Conservation (phyloP, 2,888 invertebrate genomes). For the Apotomis betuletana region DNA sequence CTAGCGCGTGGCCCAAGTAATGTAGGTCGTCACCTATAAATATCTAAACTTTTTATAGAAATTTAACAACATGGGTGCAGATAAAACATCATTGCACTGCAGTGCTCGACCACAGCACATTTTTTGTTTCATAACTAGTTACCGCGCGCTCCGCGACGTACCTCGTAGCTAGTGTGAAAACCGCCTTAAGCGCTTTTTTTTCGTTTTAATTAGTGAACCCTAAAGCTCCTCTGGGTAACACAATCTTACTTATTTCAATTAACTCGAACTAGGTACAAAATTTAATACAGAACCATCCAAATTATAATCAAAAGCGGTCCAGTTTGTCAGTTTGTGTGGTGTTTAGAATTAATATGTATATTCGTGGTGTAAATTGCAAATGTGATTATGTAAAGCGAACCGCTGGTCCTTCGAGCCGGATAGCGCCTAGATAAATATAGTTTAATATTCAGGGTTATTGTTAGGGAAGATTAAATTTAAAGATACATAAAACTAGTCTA, state of each 20-base stretch:
- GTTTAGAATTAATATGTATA: constrained; percentile 47
- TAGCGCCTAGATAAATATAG: constrained; percentile 45
- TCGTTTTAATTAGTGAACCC: background rate
- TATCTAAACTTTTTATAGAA: too few relatives aligned
- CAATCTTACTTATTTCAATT: constrained; percentile 6
- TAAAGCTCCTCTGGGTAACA: background rate
- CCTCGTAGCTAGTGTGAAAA: too few relatives aligned
- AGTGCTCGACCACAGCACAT: too few relatives aligned
- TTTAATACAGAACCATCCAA: constrained; percentile 25
- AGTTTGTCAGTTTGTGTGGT: constrained; percentile 36
- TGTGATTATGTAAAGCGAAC: constrained; percentile 46
- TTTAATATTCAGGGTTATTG: constrained; percentile 32
- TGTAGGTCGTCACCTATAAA: too few relatives aligned
- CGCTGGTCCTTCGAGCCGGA: constrained; percentile 50
- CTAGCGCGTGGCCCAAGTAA: too few relatives aligned
- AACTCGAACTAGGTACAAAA: constrained; percentile 24
- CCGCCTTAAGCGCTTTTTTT: background rate
- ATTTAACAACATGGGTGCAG: too few relatives aligned
- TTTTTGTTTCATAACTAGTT: too few relatives aligned
- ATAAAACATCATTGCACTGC: too few relatives aligned
- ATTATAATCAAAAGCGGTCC: constrained; percentile 40
- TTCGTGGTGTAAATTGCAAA: constrained; percentile 48
- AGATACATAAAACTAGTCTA: constrained; percentile 32
- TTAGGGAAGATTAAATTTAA: constrained; percentile 28
- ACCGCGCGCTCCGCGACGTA: too few relatives aligned